Evolutionary conservation across 1,140 invertebrate species (phyloP).

Genomic region (honey bee (Apis mellifera)): DNA sequence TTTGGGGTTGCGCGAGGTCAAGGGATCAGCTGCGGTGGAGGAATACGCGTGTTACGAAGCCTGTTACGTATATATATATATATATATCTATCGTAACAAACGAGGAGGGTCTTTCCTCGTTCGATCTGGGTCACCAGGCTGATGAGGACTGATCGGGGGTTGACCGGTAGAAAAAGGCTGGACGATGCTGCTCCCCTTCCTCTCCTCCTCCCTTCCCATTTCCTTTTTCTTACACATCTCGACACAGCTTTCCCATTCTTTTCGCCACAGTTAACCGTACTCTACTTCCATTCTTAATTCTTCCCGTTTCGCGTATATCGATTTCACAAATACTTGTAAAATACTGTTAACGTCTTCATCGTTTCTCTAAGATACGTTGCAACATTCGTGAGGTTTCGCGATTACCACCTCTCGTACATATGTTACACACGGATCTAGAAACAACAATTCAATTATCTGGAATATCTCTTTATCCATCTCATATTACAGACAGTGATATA

Average conservation of each 20-base stretch:
- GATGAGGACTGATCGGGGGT: constrained; percentile 79
- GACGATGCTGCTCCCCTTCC: constrained; percentile 13
- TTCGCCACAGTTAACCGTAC: constrained; percentile 74
- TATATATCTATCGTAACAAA: constrained; percentile 26
- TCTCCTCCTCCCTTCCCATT: constrained; percentile 34
- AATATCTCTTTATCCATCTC: too few relatives aligned
- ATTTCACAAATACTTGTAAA: too few relatives aligned
- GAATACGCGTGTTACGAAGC: constrained; percentile 64
- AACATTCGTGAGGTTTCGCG: too few relatives aligned
- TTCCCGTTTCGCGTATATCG: neutral
- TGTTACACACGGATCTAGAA: too few relatives aligned
- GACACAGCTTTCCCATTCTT: constrained; percentile 64
- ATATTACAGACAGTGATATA: too few relatives aligned
- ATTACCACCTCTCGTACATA: too few relatives aligned
- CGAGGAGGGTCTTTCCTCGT: constrained; percentile 71
- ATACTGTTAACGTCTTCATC: too few relatives aligned
- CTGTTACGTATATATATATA: constrained; percentile 33
- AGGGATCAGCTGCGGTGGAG: constrained; percentile 75
- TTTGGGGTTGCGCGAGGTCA: constrained; percentile 74
- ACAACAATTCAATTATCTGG: too few relatives aligned
- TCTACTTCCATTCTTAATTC: constrained; percentile 25
- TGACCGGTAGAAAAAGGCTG: constrained; percentile 71
- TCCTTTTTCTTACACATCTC: constrained; percentile 33
- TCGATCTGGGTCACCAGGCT: constrained; percentile 79
- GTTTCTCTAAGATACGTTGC: too few relatives aligned